Percentiles rank a stretch among this genome's conserved stretches.
These are phyloP conservation scores for Eupleurogrammus muticus DNA, from an alignment of 2,797 vertebrate species.

Conservation along the genomic window DNA sequence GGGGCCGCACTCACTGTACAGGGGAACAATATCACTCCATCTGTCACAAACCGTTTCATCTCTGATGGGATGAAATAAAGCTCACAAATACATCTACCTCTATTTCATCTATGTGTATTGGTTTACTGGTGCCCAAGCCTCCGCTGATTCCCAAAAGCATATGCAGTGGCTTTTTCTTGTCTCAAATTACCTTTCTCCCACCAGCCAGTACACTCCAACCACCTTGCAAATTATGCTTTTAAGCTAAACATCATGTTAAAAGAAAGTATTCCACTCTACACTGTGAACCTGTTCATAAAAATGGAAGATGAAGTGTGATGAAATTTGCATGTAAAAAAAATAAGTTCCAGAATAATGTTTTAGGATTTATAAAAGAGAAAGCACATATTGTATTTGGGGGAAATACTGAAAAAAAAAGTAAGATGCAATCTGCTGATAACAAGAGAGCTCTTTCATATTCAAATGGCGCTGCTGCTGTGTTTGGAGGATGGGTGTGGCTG, in stretches of 20 bases:
- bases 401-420: conserved; percentile 52
- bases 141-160: conserved; percentile 69
- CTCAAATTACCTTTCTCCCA: conserved; percentile 76
- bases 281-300: conserved; percentile 65
- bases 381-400: conserved; percentile 49
- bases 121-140: conserved; percentile 69
- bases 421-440: conserved; percentile 78
- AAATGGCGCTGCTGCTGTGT: conserved; percentile 69
- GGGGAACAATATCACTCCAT: conserved; percentile 87
- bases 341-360: conserved; percentile 54
- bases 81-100: conserved; percentile 76
- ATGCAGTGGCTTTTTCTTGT: conserved; percentile 69
- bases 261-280: conserved; percentile 70
- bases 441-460: conserved; percentile 77
- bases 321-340: conserved; percentile 67
- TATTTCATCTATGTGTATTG: conserved; percentile 75
- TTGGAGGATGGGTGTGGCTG: conserved; percentile 75
- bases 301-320: conserved; percentile 55
- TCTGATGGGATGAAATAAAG: conserved; percentile 82
- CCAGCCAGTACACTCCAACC: conserved; percentile 67
- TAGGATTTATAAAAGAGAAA: conserved; percentile 54
- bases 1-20: conserved; percentile 74
- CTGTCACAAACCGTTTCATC: conserved; percentile 86
- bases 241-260: conserved; percentile 63
- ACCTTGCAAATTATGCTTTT: conserved; percentile 75